Percentiles rank a stretch among this genome's conserved stretches.
phyloP scores from a whole-genome alignment of 2,888 invertebrate species.

The Agapetus fuscipes region DNA sequence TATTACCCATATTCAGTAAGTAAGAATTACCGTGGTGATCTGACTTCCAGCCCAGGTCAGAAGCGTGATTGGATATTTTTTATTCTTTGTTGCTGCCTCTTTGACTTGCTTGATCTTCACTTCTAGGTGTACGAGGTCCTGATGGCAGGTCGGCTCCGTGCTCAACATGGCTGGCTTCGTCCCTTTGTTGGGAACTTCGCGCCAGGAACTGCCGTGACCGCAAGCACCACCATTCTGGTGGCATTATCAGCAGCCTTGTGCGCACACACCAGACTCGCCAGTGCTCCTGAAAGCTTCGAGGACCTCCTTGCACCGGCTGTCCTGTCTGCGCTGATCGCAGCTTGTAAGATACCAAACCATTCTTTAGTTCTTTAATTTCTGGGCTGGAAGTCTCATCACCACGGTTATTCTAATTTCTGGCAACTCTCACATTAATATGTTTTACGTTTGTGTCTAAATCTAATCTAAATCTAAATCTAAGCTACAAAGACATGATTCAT shows the following conservation, averaged over 20 bases:
- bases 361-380: too few relatives aligned
- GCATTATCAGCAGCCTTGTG: slow-evolving; percentile 60
- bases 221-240: slow-evolving; percentile 61
- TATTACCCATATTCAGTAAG: too few relatives aligned
- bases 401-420: too few relatives aligned
- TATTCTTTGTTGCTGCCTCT: too few relatives aligned
- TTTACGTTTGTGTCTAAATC: too few relatives aligned
- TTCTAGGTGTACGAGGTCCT: slow-evolving; percentile 48
- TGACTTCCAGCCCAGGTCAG: too few relatives aligned
- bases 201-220: slow-evolving; percentile 65
- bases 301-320: slow-evolving; percentile 50
- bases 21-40: too few relatives aligned
- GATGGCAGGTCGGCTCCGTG: slow-evolving; percentile 65
- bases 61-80: too few relatives aligned
- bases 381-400: too few relatives aligned
- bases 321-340: slow-evolving; percentile 51
- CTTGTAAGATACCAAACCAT: slow-evolving; percentile 58
- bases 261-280: slow-evolving; percentile 54
- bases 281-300: slow-evolving; percentile 39
- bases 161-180: slow-evolving; percentile 64
- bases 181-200: slow-evolving; percentile 63
- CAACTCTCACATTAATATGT: too few relatives aligned
- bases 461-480: too few relatives aligned
- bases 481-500: too few relatives aligned
- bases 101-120: not conserved